Percentiles rank a stretch among this genome's conserved stretches.
phyloP scores from a whole-genome alignment of 1,140 invertebrate genomes.

The Diachasmimorpha longicaudata region DNA sequence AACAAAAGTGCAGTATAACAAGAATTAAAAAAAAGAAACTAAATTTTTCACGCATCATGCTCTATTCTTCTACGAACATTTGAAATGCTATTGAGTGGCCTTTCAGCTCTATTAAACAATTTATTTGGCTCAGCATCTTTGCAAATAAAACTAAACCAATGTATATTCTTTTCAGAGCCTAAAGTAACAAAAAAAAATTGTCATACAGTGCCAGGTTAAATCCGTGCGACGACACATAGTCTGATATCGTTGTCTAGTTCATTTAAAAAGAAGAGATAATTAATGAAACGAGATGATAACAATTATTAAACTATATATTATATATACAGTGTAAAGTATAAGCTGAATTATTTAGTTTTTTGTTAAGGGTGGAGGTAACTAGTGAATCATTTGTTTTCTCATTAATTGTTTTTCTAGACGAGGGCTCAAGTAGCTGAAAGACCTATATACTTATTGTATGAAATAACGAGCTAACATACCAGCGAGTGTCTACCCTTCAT shows the following conservation, averaged over 20 bases:
- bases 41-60: slow-evolving; percentile 1
- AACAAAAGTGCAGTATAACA: background rate
- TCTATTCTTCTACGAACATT: slow-evolving; percentile 6
- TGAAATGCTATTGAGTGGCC: background rate
- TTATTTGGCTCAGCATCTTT: background rate
- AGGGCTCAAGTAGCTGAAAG: slow-evolving; percentile 30
- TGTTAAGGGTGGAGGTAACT: background rate
- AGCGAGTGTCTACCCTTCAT: slow-evolving; percentile 28
- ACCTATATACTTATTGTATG: slow-evolving; percentile 24
- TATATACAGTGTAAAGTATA: slow-evolving; percentile 21
- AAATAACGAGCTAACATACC: slow-evolving; percentile 27
- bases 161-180: slow-evolving; percentile 33
- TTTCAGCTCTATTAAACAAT: background rate
- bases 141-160: background rate
- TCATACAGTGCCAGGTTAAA: slow-evolving; percentile 28
- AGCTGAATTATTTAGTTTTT: slow-evolving; percentile 22
- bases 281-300: background rate
- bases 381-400: background rate
- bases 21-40: background rate
- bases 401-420: slow-evolving; percentile 22
- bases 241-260: slow-evolving; percentile 31
- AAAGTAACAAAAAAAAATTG: slow-evolving; percentile 23
- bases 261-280: slow-evolving; percentile 16
- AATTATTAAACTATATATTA: slow-evolving; percentile 2
- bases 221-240: slow-evolving; percentile 26